phyloP scores from a whole-genome alignment of 2,113 vertebrate species.

The Melanocharis versteri region DNA sequence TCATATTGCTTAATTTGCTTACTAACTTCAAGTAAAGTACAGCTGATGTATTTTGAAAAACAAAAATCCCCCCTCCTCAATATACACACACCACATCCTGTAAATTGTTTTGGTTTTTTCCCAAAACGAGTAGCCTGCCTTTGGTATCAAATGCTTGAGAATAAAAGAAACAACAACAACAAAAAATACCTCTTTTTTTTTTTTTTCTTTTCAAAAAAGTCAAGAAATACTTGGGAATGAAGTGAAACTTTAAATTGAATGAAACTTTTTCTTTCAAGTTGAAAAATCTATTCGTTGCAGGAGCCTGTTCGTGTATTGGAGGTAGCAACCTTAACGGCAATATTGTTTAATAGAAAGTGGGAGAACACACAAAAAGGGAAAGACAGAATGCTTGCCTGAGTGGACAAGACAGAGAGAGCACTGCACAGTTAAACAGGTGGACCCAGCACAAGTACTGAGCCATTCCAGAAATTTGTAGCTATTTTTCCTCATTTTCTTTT shows the following conservation, averaged over 20 bases:
- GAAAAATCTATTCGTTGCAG: slow-evolving; percentile 14
- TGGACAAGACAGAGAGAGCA: neutral
- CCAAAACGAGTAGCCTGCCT: neutral
- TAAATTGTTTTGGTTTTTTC: neutral
- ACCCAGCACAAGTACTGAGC: neutral
- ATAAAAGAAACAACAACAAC: neutral
- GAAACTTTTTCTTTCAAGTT: slow-evolving; percentile 33
- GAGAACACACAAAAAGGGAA: neutral
- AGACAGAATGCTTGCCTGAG: neutral
- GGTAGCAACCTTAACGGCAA: neutral
- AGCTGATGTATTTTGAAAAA: neutral
- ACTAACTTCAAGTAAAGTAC: neutral
- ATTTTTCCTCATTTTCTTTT: neutral
- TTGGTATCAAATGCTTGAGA: neutral
- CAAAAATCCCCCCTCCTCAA: neutral
- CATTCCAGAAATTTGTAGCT: neutral
- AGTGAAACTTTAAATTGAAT: slow-evolving; percentile 16
- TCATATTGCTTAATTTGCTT: neutral
- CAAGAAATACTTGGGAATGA: neutral
- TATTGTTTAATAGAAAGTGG: slow-evolving; percentile 11
- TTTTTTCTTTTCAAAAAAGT: neutral
- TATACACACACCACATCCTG: neutral
- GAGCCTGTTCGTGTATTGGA: neutral
- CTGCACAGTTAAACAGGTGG: neutral
- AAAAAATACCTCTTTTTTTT: neutral